Base-by-base conservation (phyloP, 1,140 invertebrate genomes). In the Ceratosolen fusciceps region DNA sequence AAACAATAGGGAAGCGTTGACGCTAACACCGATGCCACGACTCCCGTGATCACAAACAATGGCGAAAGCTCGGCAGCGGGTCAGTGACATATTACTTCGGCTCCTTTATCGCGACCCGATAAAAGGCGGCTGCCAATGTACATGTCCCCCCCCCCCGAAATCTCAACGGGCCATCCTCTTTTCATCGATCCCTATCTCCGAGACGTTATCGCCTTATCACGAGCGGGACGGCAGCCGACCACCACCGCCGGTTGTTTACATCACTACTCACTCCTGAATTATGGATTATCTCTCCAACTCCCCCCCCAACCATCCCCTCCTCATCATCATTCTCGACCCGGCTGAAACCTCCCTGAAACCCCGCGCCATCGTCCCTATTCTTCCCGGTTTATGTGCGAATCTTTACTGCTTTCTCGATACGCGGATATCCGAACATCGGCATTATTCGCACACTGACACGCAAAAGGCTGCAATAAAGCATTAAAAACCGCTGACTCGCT, bases 1-100 rank as follows among this genome's bases (percentile, higher is more conserved):
- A 80, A 82, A 85, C 82, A 84, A 84, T 83, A 79, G 83, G 83
- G 80, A 76, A 72, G 39, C 34, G 76, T 62, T 60, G 19, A 3
- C 39, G 39, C 54, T 29, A 34, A 39, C 31, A 29, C 56, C 56
- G 54, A 81, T n/a, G 81, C 83, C 83, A 70, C 43, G 81, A 83
- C 80, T 58, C 19, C 2, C 52, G 49, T 58, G 39, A n/a, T n/a
- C 1, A 26, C 71, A 73, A 73, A 73, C 71, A 37, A 47, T 52
- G 29, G 67, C 21, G 52, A 81, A 83, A 83, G 82, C 82, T 52
- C 80, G 75, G 60, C 79, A 79, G 76, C 39, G 47, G 80, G 65
- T 65, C 68, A 65, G 54, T 77, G 72, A 74, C 73, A 67, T 77
- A 78, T 72, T 78, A 56, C 76, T 78, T 78, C 34, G 65, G 52